Conservation (phyloP, 2,113 vertebrate species). For the Halcyon malimbica region DNA sequence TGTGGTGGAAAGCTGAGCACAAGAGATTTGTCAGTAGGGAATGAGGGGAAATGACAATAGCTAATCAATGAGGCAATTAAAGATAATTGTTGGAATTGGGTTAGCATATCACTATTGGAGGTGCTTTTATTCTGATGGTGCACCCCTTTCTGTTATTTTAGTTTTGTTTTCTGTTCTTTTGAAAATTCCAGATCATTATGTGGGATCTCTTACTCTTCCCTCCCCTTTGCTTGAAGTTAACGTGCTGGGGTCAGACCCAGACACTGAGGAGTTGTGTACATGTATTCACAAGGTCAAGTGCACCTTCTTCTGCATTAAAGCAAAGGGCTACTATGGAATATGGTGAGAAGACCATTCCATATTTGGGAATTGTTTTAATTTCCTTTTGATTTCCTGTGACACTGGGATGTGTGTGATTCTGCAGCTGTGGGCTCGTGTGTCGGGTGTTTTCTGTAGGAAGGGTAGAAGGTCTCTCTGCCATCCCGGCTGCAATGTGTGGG, state of each 20-base stretch:
- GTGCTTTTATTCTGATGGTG: background rate
- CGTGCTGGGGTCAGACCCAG: background rate
- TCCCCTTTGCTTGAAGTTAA: rapidly evolving
- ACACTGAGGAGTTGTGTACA: background rate
- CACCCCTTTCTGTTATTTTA: background rate
- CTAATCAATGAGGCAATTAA: background rate
- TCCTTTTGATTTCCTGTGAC: background rate
- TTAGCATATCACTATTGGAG: background rate
- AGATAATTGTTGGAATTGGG: background rate
- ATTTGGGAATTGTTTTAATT: background rate
- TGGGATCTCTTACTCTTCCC: background rate
- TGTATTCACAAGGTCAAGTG: background rate
- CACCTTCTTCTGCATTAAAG: background rate
- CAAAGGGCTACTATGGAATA: background rate
- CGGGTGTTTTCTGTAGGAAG: rapidly evolving
- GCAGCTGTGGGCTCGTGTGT: background rate
- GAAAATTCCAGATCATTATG: background rate
- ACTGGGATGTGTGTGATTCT: background rate
- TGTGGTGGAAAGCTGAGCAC: background rate
- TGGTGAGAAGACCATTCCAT: background rate
- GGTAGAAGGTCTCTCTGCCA: background rate
- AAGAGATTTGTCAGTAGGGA: background rate
- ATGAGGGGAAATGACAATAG: background rate
- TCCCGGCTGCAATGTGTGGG: rapidly evolving
- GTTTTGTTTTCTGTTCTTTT: background rate